These are phyloP conservation scores for Saiga tatarica DNA, from an alignment of 2,113 vertebrate genomes.

Conservation along the genomic window DNA sequence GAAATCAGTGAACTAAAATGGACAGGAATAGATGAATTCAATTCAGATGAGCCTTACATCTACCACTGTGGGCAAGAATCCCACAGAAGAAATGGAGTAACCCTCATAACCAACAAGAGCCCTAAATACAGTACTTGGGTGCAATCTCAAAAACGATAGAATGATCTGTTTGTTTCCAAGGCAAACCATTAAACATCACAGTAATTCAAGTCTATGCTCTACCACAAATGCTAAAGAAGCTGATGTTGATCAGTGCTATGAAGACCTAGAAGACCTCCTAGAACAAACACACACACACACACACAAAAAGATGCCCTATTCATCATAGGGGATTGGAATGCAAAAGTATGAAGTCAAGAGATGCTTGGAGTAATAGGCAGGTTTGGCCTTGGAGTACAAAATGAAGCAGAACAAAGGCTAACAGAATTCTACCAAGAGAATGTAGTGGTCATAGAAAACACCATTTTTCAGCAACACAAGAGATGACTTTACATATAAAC, in stretches of 20 bases:
- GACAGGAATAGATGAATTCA: not conserved
- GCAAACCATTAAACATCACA: not conserved
- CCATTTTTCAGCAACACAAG: not conserved
- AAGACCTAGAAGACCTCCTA: not conserved
- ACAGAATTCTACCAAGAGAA: not conserved
- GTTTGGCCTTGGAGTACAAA: not conserved
- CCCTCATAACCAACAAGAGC: not conserved
- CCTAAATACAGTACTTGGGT: not conserved
- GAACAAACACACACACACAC: not conserved
- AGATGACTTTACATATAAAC: not conserved
- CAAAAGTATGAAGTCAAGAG: not conserved
- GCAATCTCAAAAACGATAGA: not conserved
- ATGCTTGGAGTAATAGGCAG: not conserved
- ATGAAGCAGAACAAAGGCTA: not conserved
- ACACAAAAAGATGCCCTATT: not conserved
- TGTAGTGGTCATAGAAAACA: not conserved
- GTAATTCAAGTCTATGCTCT: not conserved
- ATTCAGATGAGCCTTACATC: not conserved
- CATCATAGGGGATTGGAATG: not conserved
- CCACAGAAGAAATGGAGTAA: not conserved
- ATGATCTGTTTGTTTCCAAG: not conserved
- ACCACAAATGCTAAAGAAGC: not conserved
- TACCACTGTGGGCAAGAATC: not conserved
- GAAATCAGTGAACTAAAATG: not conserved
- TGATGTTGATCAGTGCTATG: not conserved